Percentiles rank a stretch among this genome's conserved stretches.
These are phyloP conservation scores for Parazoanthus atlanticus DNA, from an alignment of 92 coral and sea anemone species.

Conservation along the genomic window DNA sequence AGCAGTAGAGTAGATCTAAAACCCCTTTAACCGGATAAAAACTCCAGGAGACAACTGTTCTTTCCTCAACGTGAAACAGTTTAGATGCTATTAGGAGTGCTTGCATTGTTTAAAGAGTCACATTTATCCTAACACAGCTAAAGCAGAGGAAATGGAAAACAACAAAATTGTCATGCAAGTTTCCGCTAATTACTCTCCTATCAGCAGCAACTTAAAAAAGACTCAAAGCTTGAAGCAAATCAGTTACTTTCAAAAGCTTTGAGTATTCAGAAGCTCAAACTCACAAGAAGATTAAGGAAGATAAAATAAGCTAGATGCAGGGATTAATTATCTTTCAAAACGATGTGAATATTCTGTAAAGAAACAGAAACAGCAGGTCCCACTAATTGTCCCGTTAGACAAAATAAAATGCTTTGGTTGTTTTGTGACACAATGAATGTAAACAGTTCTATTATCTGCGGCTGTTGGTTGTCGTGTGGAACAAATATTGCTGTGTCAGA, in stretches of 20 bases:
- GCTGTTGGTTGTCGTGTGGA: slow-evolving; percentile 1
- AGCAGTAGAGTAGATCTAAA: not conserved
- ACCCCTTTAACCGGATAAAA: not conserved
- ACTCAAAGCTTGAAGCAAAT: slow-evolving; percentile 3
- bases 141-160: slow-evolving; percentile 24
- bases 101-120: slow-evolving; percentile 4
- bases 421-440: slow-evolving; percentile 14
- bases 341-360: slow-evolving; percentile 15
- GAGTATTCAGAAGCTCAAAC: not conserved
- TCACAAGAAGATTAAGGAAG: not conserved
- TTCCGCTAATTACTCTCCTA: slow-evolving; percentile 41
- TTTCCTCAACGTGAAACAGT: not conserved
- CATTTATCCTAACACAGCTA: not conserved
- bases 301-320: not conserved
- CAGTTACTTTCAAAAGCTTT: not conserved
- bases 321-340: not conserved
- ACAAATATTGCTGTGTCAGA: slow-evolving; percentile 13
- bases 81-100: not conserved
- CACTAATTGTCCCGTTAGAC: slow-evolving; percentile 20
- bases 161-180: slow-evolving; percentile 14
- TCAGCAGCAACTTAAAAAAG: not conserved
- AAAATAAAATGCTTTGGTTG: not conserved
- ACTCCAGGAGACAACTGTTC: not conserved
- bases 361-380: slow-evolving; percentile 7
- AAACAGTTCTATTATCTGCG: slow-evolving; percentile 28